Evolutionary conservation across 2,888 invertebrate species (phyloP).

Genomic region (Temnothorax ravouxi): DNA sequence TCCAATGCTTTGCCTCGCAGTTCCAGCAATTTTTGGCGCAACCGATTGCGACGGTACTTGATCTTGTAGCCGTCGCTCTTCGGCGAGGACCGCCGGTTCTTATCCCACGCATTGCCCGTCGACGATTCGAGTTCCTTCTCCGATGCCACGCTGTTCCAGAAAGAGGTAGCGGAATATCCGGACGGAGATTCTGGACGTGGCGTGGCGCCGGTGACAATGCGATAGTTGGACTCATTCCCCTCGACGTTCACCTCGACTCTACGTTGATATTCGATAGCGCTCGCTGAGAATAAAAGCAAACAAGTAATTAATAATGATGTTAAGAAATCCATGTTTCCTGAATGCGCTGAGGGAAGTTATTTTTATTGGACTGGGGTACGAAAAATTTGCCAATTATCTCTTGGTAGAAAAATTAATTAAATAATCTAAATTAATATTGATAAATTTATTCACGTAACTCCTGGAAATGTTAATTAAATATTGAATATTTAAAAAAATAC

Average conservation of each 20-base stretch:
- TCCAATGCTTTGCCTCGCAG: slow-evolving; percentile 75
- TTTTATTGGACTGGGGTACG: not conserved
- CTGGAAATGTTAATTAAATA: not conserved
- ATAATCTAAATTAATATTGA: not conserved
- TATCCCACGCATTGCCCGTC: not conserved
- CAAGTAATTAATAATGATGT: not conserved
- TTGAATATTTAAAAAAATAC: slow-evolving; percentile 20
- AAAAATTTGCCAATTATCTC: not conserved
- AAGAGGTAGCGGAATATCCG: not conserved
- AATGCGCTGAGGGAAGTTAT: not conserved
- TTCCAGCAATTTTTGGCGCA: slow-evolving; percentile 75
- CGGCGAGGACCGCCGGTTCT: slow-evolving; percentile 14
- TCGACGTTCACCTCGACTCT: not conserved
- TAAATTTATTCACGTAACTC: not conserved
- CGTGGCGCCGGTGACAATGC: slow-evolving; percentile 75
- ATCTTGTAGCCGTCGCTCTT: slow-evolving; percentile 70
- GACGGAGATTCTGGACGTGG: slow-evolving; percentile 59
- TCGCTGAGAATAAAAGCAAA: not conserved
- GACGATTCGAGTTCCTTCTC: slow-evolving; percentile 17
- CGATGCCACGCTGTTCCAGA: slow-evolving; percentile 29
- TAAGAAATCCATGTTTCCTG: not conserved
- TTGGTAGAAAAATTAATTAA: not conserved
- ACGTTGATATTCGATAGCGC: slow-evolving; percentile 1
- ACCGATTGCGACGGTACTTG: slow-evolving; percentile 71
- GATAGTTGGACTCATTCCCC: slow-evolving; percentile 74